Evolutionary conservation across 2,888 invertebrate genomes (phyloP).

Genomic region (Drosophila heteroneura): DNA sequence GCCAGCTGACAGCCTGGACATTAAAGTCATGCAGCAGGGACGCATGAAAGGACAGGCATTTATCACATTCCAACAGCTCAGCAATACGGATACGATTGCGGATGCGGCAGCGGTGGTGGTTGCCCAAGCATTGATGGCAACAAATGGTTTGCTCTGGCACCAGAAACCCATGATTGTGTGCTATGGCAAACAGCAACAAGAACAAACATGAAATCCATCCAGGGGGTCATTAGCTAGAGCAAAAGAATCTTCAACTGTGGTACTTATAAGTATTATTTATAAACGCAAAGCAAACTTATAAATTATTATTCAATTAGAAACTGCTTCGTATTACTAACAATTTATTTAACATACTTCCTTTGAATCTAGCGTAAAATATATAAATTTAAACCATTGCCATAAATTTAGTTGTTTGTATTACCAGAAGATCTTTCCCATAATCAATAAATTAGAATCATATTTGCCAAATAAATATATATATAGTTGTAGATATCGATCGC

Average conservation of each 20-base stretch:
- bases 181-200: conserved; percentile 88
- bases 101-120: conserved; percentile 86
- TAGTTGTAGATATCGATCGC: neutral
- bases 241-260: neutral
- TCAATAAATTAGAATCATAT: neutral
- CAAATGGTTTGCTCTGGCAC: conserved; percentile 94
- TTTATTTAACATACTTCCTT: neutral
- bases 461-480: neutral
- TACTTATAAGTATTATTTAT: conserved; percentile 9
- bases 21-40: conserved; percentile 96
- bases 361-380: neutral
- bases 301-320: neutral
- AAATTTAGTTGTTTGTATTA: neutral
- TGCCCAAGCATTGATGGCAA: conserved; percentile 91
- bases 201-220: conserved; percentile 1
- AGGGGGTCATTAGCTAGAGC: neutral
- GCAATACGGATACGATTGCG: neutral
- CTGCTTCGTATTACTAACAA: neutral
- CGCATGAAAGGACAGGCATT: conserved; percentile 99
- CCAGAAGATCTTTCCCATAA: neutral
- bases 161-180: conserved; percentile 96
- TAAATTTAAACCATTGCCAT: neutral
- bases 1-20: conserved; percentile 86
- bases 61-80: conserved; percentile 87
- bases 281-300: neutral